A percentile compares a stretch with the other conserved stretches of the same genome.
These are phyloP conservation scores for Lasioglossum baleicum DNA, from an alignment of 1,140 invertebrate species.

Conservation along the genomic window DNA sequence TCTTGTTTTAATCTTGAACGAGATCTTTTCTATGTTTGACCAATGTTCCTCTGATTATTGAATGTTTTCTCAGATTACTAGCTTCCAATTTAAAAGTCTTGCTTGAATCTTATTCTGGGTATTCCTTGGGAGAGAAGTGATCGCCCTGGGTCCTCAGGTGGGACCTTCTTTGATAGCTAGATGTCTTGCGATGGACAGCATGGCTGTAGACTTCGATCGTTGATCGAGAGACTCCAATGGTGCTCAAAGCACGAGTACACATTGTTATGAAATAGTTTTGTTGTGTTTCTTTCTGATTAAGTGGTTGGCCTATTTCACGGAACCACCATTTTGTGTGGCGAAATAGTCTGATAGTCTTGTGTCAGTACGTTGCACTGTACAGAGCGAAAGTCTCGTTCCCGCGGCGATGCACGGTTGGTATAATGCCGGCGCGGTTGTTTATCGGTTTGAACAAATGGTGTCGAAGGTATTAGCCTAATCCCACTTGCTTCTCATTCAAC, in stretches of 20 bases:
- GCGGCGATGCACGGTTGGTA: too few relatives aligned
- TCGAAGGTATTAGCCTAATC: conserved; percentile 18
- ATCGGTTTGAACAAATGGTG: conserved; percentile 16
- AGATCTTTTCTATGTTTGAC: too few relatives aligned
- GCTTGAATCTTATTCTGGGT: neutral
- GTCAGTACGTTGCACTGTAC: neutral
- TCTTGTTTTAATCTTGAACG: too few relatives aligned
- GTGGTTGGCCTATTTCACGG: too few relatives aligned
- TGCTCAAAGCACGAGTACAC: neutral
- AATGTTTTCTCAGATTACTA: too few relatives aligned
- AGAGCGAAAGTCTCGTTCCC: neutral
- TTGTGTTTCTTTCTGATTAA: neutral
- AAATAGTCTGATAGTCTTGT: too few relatives aligned
- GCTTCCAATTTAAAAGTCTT: too few relatives aligned
- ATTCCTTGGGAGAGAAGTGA: neutral
- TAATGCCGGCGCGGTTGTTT: neutral
- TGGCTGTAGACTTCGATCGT: neutral
- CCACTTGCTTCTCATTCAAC: conserved; percentile 1
- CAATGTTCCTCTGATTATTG: too few relatives aligned
- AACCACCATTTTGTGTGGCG: too few relatives aligned
- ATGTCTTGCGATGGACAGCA: neutral
- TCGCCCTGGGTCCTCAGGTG: neutral
- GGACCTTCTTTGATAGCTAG: neutral
- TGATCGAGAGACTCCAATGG: too few relatives aligned
- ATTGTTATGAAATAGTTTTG: neutral